Conservation (phyloP, 2,797 vertebrate genomes). For the Notolabrus celidotus region DNA sequence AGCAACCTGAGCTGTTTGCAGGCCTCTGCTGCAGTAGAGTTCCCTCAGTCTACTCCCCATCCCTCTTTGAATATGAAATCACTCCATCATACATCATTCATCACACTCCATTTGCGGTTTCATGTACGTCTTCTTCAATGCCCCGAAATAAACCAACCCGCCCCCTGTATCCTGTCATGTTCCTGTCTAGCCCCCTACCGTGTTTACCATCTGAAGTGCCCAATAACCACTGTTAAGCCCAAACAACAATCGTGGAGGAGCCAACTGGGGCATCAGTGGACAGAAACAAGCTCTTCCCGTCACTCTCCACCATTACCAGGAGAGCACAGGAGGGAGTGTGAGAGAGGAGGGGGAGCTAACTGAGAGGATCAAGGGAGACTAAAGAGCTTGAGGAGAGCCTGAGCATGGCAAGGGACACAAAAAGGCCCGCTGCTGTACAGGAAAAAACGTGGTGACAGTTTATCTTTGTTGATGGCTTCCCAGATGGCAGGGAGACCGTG, state of each 20-base stretch:
- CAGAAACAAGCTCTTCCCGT: conserved; percentile 52
- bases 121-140: conserved; percentile 30
- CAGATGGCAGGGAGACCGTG: conserved; percentile 16
- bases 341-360: neutral
- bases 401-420: conserved; percentile 1
- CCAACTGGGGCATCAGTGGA: conserved; percentile 41
- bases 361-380: conserved; percentile 17
- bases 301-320: conserved; percentile 45
- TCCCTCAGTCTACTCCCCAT: neutral
- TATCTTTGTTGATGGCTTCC: conserved; percentile 32
- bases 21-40: conserved; percentile 5
- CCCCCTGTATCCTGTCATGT: conserved; percentile 31
- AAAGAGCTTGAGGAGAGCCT: conserved; percentile 2
- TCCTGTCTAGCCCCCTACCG: conserved; percentile 26
- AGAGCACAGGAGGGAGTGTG: conserved; percentile 31
- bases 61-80: conserved; percentile 37
- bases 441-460: conserved; percentile 9
- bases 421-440: conserved; percentile 3
- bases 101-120: conserved; percentile 24
- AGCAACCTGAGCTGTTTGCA: neutral
- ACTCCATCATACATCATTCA: conserved; percentile 56
- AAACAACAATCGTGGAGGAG: conserved; percentile 26
- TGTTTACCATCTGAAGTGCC: conserved; percentile 51
- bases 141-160: conserved; percentile 29
- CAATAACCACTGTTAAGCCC: conserved; percentile 43